Conservation (phyloP, 2,888 invertebrate species). For the Polymixis lichenea region DNA sequence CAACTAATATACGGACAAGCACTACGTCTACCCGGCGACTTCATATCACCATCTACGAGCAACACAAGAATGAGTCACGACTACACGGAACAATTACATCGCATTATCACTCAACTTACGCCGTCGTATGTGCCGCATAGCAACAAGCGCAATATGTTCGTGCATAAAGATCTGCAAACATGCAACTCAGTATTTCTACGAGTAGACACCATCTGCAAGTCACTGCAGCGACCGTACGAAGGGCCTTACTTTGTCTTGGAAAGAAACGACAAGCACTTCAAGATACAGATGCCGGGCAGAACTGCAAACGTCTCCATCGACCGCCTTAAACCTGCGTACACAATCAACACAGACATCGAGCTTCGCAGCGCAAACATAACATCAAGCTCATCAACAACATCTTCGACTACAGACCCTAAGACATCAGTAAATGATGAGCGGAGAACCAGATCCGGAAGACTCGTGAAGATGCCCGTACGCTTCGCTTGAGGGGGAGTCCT, state of each 20-base stretch:
- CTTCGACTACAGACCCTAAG: too few relatives aligned
- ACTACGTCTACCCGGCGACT: too few relatives aligned
- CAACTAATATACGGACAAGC: too few relatives aligned
- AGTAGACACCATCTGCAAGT: neutral
- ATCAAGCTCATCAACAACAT: neutral
- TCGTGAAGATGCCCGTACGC: neutral
- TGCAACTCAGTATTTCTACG: neutral
- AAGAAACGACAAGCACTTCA: conserved; percentile 1
- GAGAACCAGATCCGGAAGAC: neutral
- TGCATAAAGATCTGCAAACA: neutral
- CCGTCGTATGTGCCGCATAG: too few relatives aligned
- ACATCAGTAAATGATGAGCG: neutral
- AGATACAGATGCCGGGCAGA: neutral
- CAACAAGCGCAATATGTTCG: too few relatives aligned
- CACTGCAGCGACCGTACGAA: neutral
- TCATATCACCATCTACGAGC: too few relatives aligned
- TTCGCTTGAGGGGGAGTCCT: conserved; percentile 6
- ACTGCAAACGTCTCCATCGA: neutral
- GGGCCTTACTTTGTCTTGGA: neutral
- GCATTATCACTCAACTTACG: too few relatives aligned
- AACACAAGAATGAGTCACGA: too few relatives aligned
- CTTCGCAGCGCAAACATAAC: neutral
- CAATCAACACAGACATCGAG: neutral
- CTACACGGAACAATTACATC: too few relatives aligned
- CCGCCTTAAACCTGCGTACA: neutral